Conservation (phyloP, 2,797 vertebrate genomes). For the Oophaga sylvatica region DNA sequence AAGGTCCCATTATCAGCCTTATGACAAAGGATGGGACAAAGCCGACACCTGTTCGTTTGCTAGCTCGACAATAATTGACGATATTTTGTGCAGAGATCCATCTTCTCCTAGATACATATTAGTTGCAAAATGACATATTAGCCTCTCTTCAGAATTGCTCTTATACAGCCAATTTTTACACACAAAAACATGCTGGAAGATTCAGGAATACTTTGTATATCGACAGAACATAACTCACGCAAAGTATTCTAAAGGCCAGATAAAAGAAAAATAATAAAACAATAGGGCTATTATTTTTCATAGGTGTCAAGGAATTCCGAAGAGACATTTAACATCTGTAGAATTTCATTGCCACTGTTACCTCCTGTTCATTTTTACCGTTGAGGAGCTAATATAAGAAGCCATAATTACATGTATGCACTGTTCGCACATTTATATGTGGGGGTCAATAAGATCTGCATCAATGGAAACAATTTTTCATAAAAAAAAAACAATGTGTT, state of each 20-base stretch:
- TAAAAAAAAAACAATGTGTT: too few relatives aligned
- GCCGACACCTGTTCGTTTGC: constrained; percentile 57
- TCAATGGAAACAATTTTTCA: too few relatives aligned
- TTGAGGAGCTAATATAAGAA: neutral
- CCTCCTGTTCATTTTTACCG: too few relatives aligned
- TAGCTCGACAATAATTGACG: constrained; percentile 53
- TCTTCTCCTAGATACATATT: constrained; percentile 52
- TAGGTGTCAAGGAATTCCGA: neutral
- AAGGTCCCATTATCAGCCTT: constrained; percentile 52
- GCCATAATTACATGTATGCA: neutral
- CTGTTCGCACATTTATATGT: neutral
- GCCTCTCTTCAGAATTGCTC: constrained; percentile 7
- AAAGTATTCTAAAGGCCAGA: neutral
- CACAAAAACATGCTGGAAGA: constrained; percentile 1
- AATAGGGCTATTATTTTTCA: neutral
- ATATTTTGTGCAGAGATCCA: constrained; percentile 26
- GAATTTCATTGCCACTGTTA: neutral
- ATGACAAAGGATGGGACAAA: constrained; percentile 47
- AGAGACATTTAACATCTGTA: neutral
- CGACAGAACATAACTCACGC: neutral
- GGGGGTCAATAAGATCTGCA: neutral
- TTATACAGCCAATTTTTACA: constrained; percentile 1
- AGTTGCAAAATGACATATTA: constrained; percentile 55
- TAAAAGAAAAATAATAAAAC: neutral
- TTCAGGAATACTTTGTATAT: constrained; percentile 5